Conservation (phyloP, 1,140 invertebrate genomes). For the Diploscapter pachys region DNA sequence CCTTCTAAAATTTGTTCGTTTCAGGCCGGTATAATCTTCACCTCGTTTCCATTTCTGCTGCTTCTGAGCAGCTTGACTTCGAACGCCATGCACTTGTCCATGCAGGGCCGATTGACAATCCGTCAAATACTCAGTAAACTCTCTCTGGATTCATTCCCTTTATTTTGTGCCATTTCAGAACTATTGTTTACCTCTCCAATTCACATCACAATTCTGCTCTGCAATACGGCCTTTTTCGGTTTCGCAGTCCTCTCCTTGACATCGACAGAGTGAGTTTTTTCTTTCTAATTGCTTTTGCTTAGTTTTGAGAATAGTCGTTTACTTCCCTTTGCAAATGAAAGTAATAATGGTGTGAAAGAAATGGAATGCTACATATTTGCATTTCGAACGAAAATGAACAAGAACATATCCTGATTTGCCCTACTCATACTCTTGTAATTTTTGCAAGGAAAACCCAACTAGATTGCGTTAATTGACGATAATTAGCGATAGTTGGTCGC, state of each 20-base stretch:
- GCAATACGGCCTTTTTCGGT: slow-evolving; percentile 15
- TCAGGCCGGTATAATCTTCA: slow-evolving; percentile 23
- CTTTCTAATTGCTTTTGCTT: background rate
- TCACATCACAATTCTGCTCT: slow-evolving; percentile 11
- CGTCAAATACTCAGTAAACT: slow-evolving; percentile 23
- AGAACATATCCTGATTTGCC: too few species aligned
- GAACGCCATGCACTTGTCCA: slow-evolving; percentile 22
- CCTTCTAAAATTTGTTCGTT: slow-evolving; percentile 5
- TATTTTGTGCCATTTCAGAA: background rate
- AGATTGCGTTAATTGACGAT: too few species aligned
- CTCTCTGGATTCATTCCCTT: background rate
- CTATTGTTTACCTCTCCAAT: slow-evolving; percentile 17
- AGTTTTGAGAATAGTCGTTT: background rate
- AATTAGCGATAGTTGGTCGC: too few species aligned
- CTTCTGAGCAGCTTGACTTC: slow-evolving; percentile 16
- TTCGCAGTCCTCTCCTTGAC: slow-evolving; percentile 20
- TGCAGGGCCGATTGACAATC: slow-evolving; percentile 22
- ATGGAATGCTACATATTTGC: too few species aligned
- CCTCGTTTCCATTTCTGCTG: slow-evolving; percentile 19
- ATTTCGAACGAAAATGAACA: too few species aligned
- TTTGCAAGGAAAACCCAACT: too few species aligned
- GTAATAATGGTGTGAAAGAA: too few species aligned
- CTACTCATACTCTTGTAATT: too few species aligned
- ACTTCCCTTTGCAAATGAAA: slow-evolving; percentile 1
- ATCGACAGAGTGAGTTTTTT: slow-evolving; percentile 20